Evolutionary conservation across 2,113 vertebrate genomes (phyloP).

Genomic region (Camarhynchus parvulus): DNA sequence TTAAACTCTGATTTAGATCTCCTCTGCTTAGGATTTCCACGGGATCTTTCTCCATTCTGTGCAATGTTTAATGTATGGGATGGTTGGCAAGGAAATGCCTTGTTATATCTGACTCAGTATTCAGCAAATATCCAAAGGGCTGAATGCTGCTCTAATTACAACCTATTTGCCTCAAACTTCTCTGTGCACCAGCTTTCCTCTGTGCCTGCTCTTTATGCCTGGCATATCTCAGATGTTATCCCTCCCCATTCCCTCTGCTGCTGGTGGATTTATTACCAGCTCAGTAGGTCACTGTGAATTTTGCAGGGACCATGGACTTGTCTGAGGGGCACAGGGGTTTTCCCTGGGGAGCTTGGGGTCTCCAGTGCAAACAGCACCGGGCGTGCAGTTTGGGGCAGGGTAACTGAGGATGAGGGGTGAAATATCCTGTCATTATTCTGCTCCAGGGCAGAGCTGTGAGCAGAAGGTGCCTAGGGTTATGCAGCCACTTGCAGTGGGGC

Average conservation of each 20-base stretch:
- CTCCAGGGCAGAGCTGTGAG: not conserved
- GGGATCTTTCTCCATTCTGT: not conserved
- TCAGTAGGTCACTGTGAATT: not conserved
- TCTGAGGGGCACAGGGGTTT: not conserved
- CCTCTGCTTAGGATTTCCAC: not conserved
- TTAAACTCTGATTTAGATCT: not conserved
- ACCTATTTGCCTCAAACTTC: slow-evolving; percentile 17
- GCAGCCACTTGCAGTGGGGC: not conserved
- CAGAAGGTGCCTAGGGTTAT: not conserved
- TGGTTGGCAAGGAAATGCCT: slow-evolving; percentile 20
- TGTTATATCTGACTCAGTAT: not conserved
- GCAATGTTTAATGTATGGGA: not conserved
- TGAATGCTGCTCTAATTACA: slow-evolving; percentile 49
- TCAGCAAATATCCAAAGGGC: slow-evolving; percentile 39
- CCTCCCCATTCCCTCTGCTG: not conserved
- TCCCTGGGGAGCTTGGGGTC: not conserved
- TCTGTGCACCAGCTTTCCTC: not conserved
- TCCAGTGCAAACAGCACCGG: not conserved
- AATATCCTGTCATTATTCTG: fast-evolving
- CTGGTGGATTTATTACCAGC: not conserved
- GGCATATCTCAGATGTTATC: not conserved
- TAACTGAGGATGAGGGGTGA: not conserved
- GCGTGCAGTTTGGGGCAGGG: not conserved
- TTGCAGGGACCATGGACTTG: not conserved
- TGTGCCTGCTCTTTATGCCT: not conserved